Evolutionary conservation across 2,113 vertebrate genomes (phyloP), one percentile per base, ranked within the genome.

Genomic region (Vidua chalybeata): DNA sequence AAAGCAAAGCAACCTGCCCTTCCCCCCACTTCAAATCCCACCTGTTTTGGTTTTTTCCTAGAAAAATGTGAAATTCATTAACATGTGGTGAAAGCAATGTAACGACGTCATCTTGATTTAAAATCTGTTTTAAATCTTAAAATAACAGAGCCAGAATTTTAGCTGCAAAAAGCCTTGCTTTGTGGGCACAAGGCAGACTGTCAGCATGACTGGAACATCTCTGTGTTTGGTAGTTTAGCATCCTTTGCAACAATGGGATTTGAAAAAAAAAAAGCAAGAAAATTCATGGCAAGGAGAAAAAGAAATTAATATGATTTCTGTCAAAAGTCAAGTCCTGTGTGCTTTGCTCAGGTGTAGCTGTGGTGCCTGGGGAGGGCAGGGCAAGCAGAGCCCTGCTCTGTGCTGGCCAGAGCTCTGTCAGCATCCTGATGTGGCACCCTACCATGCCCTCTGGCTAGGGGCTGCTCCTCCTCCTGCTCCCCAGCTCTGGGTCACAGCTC

Each of bases 31-130:
- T 58, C 59, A 68, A 64, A 90, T 92, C 90, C 94, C 90, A 97
- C 93, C 96, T 96, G 96, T 90, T 96, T 94, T 75, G 5, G 64
- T 88, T 87, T 92, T 84, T 93, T 31, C 76, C 69, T 79, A 66
- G 90, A 93, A 94, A 96, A 96, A 97, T 79, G 80, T 96, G 95
- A 95, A 93, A 94, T 93, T 90, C 90, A 94, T 97, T 97, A 96
- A 92, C 80, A 82, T 96, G 90, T 96, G 94, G 88, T 93, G 88
- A 95, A 96, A 92, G 90, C 76, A 95, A 84, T 87, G 86, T 75
- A 93, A 67, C 2, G 17, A 90, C 30, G 49, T 95, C 92, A 93
- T 95, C 83, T 87, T 94, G 96, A 89, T 95, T 96, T 92, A 89
- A 96, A 95, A 95, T 96, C 86, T 97, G 92, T 78, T 96, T 96